Conservation (phyloP, 2,888 invertebrate genomes). For the Drosophila hamatofila region DNA sequence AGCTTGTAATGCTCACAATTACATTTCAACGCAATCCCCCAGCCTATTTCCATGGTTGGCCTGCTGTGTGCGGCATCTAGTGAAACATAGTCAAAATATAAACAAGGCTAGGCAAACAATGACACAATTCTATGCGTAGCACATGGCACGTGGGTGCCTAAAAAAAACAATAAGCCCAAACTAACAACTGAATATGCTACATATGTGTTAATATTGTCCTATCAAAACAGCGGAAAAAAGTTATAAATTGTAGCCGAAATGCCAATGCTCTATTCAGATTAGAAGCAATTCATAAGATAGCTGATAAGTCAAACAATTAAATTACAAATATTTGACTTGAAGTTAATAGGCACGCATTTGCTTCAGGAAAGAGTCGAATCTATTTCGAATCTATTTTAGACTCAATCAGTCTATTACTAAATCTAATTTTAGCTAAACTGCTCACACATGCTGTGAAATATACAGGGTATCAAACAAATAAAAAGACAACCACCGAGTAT, state of each 20-base stretch:
- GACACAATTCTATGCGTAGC: slow-evolving; percentile 13
- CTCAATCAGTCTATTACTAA: background rate
- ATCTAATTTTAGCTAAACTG: background rate
- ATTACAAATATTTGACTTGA: no score
- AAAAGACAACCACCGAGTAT: background rate
- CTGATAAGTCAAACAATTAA: no score
- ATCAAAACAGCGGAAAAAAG: background rate
- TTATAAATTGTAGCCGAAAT: background rate
- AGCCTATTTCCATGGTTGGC: slow-evolving; percentile 8
- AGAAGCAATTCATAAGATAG: no score
- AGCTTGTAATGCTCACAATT: slow-evolving; percentile 59
- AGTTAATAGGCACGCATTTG: no score
- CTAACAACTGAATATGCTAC: slow-evolving; percentile 36
- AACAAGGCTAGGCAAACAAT: slow-evolving; percentile 39
- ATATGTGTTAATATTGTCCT: slow-evolving; percentile 29
- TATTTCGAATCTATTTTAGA: no score
- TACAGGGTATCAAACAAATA: slow-evolving; percentile 25
- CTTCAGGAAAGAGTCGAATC: no score
- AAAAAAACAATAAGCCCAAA: slow-evolving; percentile 32
- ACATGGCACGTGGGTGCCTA: slow-evolving; percentile 26
- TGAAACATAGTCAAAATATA: slow-evolving; percentile 20
- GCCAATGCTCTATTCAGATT: background rate
- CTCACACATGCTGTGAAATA: background rate
- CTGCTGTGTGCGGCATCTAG: slow-evolving; percentile 14
- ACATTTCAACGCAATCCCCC: slow-evolving; percentile 12